phyloP scores from a whole-genome alignment of 2,888 invertebrate species.

The Drosophila meridiana region DNA sequence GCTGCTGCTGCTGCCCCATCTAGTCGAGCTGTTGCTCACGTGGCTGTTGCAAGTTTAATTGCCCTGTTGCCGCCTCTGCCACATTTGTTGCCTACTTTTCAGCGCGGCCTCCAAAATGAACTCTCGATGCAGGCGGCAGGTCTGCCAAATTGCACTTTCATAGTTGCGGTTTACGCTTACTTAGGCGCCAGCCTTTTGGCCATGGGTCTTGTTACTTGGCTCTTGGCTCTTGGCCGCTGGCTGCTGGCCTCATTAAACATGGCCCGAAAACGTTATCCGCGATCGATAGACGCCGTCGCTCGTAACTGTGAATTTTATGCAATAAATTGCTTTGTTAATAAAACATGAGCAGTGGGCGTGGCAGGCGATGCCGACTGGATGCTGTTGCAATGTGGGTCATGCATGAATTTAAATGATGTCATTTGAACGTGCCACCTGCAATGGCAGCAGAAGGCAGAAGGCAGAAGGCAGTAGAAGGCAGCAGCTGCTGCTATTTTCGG shows the following conservation, averaged over 20 bases:
- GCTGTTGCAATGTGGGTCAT: conserved; percentile 75
- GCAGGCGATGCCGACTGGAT: conserved; percentile 9
- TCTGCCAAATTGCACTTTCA: conserved; percentile 39
- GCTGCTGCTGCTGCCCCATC: conserved; percentile 16
- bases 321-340: conserved; percentile 77
- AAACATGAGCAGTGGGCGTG: conserved; percentile 61
- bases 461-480: conserved; percentile 7
- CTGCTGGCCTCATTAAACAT: conserved; percentile 49
- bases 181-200: conserved; percentile 36
- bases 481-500: conserved; percentile 33
- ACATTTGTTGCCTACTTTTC: conserved; percentile 62
- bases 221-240: conserved; percentile 3
- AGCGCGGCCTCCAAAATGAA: conserved; percentile 30
- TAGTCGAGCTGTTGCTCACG: conserved; percentile 31
- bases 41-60: conserved; percentile 54
- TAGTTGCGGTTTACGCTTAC: conserved; percentile 42
- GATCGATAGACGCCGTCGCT: conserved; percentile 45
- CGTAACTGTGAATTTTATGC: conserved; percentile 65
- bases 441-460: conserved; percentile 13
- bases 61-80: conserved; percentile 40
- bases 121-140: conserved; percentile 18
- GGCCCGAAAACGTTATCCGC: conserved; percentile 32
- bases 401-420: conserved; percentile 83
- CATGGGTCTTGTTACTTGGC: conserved; percentile 47
- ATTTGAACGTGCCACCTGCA: conserved; percentile 53